These are phyloP conservation scores for Mnemiopsis leidyi DNA, from an alignment of 37 sponge, comb jelly and placozoan species.

Conservation along the genomic window DNA sequence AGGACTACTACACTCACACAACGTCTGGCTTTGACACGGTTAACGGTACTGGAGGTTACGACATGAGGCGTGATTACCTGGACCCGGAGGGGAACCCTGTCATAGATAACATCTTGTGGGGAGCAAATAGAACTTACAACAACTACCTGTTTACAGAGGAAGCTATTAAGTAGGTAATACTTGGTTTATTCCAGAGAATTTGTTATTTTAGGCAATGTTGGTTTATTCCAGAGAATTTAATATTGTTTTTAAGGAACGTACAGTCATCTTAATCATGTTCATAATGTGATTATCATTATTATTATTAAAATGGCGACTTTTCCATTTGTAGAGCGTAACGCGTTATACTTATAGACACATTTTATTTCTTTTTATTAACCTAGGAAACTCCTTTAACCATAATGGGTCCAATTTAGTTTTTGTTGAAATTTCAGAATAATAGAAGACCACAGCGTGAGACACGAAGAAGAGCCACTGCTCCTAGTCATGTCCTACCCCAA, in stretches of 20 bases:
- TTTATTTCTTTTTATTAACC: too few relatives aligned
- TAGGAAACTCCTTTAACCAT: too few relatives aligned
- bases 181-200: neutral
- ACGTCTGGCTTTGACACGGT: constrained; percentile 19
- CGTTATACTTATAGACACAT: too few relatives aligned
- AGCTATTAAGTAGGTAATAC: constrained; percentile 4
- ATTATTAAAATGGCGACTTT: too few relatives aligned
- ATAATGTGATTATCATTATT: neutral
- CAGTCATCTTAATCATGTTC: too few relatives aligned
- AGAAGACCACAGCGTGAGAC: neutral
- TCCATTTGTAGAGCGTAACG: too few relatives aligned
- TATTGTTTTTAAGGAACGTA: too few relatives aligned
- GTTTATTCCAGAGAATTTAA: too few relatives aligned
- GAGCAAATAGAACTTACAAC: neutral
- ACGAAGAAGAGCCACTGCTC: neutral
- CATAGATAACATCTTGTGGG: constrained; percentile 13
- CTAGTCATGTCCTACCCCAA: constrained; percentile 38
- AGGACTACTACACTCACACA: constrained; percentile 29
- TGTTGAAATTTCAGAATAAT: constrained; percentile 32
- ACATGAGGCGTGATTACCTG: neutral
- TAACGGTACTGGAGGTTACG: neutral
- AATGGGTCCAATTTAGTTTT: too few relatives aligned
- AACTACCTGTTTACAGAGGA: neutral
- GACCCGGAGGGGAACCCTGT: neutral
- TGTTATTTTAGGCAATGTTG: too few relatives aligned